Evolutionary conservation across 1,140 invertebrate genomes (phyloP), one percentile per base, ranked within the genome.

Genomic region (Galleria mellonella): DNA sequence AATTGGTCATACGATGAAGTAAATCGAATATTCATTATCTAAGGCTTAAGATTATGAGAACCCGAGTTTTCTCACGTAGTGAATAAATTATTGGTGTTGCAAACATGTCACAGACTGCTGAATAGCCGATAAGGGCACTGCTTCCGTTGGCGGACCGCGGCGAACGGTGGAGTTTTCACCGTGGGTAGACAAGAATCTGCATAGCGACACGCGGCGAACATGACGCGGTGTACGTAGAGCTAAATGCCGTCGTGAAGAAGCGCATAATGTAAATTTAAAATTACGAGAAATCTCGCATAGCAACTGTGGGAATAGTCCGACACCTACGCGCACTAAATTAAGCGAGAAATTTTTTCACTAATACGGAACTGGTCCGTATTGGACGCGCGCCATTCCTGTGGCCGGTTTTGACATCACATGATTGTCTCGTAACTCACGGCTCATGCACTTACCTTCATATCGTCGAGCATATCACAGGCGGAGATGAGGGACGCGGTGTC

Each of bases 391-490:
- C 69, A 76, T 61, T 32, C 38, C 43, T 44, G 32, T 31, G 55
- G 72, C 72, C 69, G 74, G 59, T 32, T 37, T 41, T 44, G 32
- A 23, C 36, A 62, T 71, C 69, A 76, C 71, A 73, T 77, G 73
- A 77, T 56, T 47, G 40, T 45, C 41, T n/a, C n/a, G n/a, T n/a
- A n/a, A n/a, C n/a, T 47, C 6, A 23, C 17, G 17, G 17, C n/a
- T n/a, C n/a, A 23, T n/a, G 53, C 47, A 49, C 69, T 81, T 72
- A 84, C 78, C 81, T 74, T 81, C 75, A 84, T 77, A 43, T 84
- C 81, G 56, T 84, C 81, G 67, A 84, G 75, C 74, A 81, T 69
- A 52, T 84, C 81, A 49, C 81, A 84, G 9, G 61, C 81, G 14
- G 81, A 83, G 65, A 79, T 74, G 32, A 83, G 71, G 51, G 65